A percentile compares a stretch with the other conserved stretches of the same genome.
Conservation (phyloP, 2,113 vertebrate species). For the Myrmecobius fasciatus region DNA sequence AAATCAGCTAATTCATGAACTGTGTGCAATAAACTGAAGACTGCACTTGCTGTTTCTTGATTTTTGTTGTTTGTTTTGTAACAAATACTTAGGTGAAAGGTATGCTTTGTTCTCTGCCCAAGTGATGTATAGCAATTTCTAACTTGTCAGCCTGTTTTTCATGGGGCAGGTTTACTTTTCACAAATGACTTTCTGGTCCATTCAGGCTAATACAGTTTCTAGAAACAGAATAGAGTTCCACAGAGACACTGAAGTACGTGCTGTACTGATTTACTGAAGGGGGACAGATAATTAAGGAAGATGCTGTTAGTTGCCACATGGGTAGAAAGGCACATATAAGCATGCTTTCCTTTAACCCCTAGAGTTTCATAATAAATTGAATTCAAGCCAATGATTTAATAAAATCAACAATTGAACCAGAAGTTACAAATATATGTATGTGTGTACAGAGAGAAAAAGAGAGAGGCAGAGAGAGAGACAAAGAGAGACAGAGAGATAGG, state of each 20-base stretch:
- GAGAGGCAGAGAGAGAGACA: neutral
- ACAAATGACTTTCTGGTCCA: constrained; percentile 68
- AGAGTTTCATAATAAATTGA: neutral
- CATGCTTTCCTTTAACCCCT: neutral
- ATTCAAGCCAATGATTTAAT: constrained; percentile 11
- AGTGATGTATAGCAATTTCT: constrained; percentile 65
- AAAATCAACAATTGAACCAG: neutral
- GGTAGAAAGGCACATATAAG: neutral
- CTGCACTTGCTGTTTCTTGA: constrained; percentile 18
- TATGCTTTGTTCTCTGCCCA: constrained; percentile 60
- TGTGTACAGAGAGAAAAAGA: neutral
- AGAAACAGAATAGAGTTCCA: constrained; percentile 67
- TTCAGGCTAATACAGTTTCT: constrained; percentile 62
- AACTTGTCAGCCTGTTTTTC: constrained; percentile 73
- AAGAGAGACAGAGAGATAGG: neutral
- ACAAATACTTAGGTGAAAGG: constrained; percentile 70
- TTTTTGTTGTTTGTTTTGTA: constrained; percentile 52
- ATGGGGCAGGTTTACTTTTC: constrained; percentile 60
- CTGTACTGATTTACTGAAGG: constrained; percentile 55
- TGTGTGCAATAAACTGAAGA: constrained; percentile 36
- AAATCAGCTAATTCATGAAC: too few species aligned
- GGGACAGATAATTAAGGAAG: constrained; percentile 29
- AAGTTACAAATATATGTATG: neutral
- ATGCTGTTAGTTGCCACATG: constrained; percentile 9
- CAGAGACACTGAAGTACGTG: constrained; percentile 48